Evolutionary conservation across 2,888 invertebrate species (phyloP), one percentile per base, ranked within the genome.

Genomic region (Lamellibrachia satsuma): DNA sequence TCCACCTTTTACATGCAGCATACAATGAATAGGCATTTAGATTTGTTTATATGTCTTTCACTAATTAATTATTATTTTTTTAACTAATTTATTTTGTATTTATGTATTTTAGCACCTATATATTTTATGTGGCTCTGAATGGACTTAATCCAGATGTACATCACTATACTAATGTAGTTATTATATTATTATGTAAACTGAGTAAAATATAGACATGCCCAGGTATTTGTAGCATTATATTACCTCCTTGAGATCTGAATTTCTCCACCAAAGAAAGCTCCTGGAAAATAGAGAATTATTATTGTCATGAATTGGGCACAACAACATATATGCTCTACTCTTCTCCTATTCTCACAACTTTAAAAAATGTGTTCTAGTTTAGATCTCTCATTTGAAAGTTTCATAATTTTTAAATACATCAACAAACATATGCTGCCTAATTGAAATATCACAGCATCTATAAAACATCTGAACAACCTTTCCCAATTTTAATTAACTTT

Each of bases 191-290:
- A 52, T 51, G 52, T 39, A 39, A 39, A 39, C 39, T 39, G 39
- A 1, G 39, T 39, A 39, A 39, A 39, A 39, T 1, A 39, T 39
- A 39, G 39, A 52, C 15, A 11, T 91, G 15, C 60, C n/a, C 15
- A 27, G 52, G 22, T 11, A 52, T 91, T 15, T 91, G 91, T 27
- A n/a, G 22, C n/a, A 15, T 52, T 51, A 60, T n/a, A 91, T 93
- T 96, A 95, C 98, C 99, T 95, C 99, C 99, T 97, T 99, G 99
- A 27, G 99, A 99, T 95, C 98, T 98, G 96, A 99, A 99, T 95
- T 98, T 98, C 97, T 99, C 99, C 0, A 99, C 98, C n/a, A 99
- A 97, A 0, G 98, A 98, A 95, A 98, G 97, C 96, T 99, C 96
- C 95, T 95, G 93, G 8, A 93, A 94, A 93, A 60, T 91, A 92